These are phyloP conservation scores for Myopa testacea DNA, from an alignment of 2,888 invertebrate genomes.

Conservation along the genomic window DNA sequence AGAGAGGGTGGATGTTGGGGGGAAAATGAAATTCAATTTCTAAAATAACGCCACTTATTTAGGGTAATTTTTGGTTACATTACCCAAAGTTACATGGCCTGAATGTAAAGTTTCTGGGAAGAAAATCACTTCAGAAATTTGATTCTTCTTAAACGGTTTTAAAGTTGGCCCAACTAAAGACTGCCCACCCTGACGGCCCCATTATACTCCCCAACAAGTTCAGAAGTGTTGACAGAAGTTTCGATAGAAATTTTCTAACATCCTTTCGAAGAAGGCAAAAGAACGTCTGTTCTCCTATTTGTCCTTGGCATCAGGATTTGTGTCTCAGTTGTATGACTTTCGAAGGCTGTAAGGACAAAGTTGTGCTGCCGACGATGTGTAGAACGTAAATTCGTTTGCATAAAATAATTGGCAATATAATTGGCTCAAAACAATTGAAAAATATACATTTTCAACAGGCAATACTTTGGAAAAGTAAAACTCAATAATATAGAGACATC, in stretches of 20 bases:
- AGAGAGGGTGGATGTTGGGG: not conserved
- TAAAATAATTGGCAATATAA: not conserved
- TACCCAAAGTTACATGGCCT: not conserved
- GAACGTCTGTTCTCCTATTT: not conserved
- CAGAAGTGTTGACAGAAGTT: slow-evolving; percentile 14
- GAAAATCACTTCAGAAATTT: not conserved
- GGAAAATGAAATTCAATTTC: slow-evolving; percentile 1
- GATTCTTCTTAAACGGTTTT: slow-evolving; percentile 8
- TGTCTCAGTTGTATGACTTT: not conserved
- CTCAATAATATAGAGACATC: too few relatives aligned
- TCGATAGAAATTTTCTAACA: slow-evolving; percentile 9
- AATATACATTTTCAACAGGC: too few relatives aligned
- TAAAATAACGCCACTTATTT: slow-evolving; percentile 6
- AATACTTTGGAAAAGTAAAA: too few relatives aligned
- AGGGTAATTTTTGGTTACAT: slow-evolving; percentile 6
- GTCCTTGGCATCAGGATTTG: not conserved
- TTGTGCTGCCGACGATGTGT: not conserved
- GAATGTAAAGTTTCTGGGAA: not conserved
- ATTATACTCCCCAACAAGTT: not conserved
- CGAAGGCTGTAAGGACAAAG: not conserved
- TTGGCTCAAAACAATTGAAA: slow-evolving; percentile 17
- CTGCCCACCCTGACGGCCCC: not conserved
- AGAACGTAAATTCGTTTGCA: not conserved
- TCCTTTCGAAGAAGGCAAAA: not conserved
- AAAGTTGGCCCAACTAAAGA: not conserved